phyloP scores from a whole-genome alignment of 2,797 vertebrate species.

The Hemibagrus guttatus region DNA sequence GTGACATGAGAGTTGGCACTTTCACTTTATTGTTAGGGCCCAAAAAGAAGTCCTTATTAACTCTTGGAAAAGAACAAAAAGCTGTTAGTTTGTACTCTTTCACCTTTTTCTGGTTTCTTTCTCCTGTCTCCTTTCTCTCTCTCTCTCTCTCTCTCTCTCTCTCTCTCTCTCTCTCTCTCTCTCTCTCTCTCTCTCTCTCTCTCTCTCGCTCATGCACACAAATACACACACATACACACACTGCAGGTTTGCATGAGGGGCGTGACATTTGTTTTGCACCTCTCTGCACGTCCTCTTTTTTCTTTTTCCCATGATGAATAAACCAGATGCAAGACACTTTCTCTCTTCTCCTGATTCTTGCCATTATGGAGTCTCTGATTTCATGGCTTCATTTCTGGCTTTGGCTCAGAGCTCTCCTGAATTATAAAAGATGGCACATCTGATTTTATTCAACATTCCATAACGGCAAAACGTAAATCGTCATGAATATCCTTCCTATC shows the following conservation, averaged over 20 bases:
- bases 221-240: not conserved
- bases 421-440: constrained; percentile 46
- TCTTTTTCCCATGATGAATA: constrained; percentile 58
- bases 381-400: constrained; percentile 44
- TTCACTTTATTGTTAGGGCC: constrained; percentile 3
- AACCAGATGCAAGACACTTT: constrained; percentile 68
- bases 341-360: constrained; percentile 56
- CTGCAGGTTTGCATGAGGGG: constrained; percentile 47
- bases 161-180: constrained; percentile 25
- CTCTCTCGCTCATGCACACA: not conserved
- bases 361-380: constrained; percentile 57
- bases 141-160: constrained; percentile 11
- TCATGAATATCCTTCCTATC: not conserved
- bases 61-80: not conserved
- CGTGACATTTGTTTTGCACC: constrained; percentile 52
- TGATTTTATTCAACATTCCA: constrained; percentile 34
- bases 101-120: not conserved
- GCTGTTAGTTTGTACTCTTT: not conserved
- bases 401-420: constrained; percentile 52
- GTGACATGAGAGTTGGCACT: constrained; percentile 46
- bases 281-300: constrained; percentile 50
- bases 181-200: constrained; percentile 24
- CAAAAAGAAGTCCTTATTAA: not conserved
- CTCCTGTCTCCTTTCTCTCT: constrained; percentile 29
- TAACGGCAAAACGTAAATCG: not conserved